Evolutionary conservation across 2,797 vertebrate species (phyloP).

Genomic region (Scarus forsteni): DNA sequence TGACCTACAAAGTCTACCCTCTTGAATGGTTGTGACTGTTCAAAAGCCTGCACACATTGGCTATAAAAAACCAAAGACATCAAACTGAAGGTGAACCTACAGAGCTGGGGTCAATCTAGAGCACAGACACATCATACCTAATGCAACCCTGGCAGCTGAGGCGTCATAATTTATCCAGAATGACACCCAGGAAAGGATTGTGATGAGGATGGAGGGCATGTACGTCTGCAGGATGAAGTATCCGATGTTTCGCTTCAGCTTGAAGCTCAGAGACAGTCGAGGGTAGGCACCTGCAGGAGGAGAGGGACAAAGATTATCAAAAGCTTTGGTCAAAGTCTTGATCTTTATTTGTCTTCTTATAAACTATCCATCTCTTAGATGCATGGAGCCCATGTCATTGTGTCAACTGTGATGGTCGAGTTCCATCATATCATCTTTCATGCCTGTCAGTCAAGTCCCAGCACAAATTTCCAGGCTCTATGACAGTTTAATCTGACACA

Average conservation of each 20-base stretch:
- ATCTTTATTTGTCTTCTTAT: too few relatives aligned
- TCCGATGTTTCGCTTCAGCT: constrained; percentile 97
- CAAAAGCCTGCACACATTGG: neutral
- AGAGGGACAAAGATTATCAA: constrained; percentile 26
- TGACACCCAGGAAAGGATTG: constrained; percentile 98
- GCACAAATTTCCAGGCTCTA: too few relatives aligned
- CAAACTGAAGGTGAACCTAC: constrained; percentile 30
- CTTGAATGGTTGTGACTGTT: neutral
- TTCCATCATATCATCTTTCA: too few relatives aligned
- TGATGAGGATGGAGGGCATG: constrained; percentile 99
- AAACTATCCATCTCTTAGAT: too few relatives aligned
- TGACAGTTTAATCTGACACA: too few relatives aligned
- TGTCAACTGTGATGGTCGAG: too few relatives aligned
- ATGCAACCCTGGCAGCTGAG: constrained; percentile 97
- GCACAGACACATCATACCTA: constrained; percentile 86
- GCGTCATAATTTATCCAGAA: constrained; percentile 99
- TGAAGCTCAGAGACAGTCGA: constrained; percentile 97
- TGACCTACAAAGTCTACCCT: neutral
- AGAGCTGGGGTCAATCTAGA: constrained; percentile 28
- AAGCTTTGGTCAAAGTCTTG: too few relatives aligned
- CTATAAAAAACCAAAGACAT: constrained; percentile 9
- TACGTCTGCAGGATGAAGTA: constrained; percentile 99
- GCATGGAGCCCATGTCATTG: too few relatives aligned
- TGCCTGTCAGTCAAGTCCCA: too few relatives aligned
- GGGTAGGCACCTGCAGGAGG: constrained; percentile 93